phyloP scores from a whole-genome alignment of 2,888 invertebrate genomes.

The Adineta ricciae region DNA sequence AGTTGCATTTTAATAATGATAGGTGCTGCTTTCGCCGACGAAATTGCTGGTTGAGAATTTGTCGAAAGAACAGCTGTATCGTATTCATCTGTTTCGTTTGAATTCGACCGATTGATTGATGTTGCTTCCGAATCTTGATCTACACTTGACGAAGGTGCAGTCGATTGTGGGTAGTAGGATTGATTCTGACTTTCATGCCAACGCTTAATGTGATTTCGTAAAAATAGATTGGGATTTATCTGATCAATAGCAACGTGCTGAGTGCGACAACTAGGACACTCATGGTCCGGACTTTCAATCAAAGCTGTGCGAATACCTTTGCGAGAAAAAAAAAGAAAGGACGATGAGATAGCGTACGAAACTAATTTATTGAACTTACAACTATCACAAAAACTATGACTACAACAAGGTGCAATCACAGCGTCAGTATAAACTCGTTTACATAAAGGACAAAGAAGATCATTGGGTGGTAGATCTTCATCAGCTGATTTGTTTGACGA shows the following conservation, averaged over 20 bases:
- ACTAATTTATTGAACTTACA: slow-evolving; percentile 59
- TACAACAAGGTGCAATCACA: slow-evolving; percentile 94
- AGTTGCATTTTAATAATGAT: background rate
- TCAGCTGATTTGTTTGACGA: background rate
- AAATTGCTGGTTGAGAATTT: background rate
- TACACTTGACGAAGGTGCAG: background rate
- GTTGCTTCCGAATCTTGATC: background rate
- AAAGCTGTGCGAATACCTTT: slow-evolving; percentile 74
- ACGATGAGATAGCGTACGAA: background rate
- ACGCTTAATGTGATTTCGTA: background rate
- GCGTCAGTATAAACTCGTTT: slow-evolving; percentile 83
- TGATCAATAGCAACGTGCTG: slow-evolving; percentile 4
- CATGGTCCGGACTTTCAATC: slow-evolving; percentile 82
- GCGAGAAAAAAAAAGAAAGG: background rate
- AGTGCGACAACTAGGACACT: slow-evolving; percentile 79
- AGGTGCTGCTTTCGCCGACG: background rate
- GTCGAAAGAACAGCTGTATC: background rate
- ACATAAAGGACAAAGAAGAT: slow-evolving; percentile 81
- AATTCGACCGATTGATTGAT: background rate
- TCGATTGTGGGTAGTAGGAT: background rate
- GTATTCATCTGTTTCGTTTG: background rate
- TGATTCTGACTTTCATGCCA: slow-evolving; percentile 1
- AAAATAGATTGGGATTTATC: slow-evolving; percentile 13
- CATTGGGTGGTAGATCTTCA: slow-evolving; percentile 60
- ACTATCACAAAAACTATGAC: slow-evolving; percentile 94